Evolutionary conservation across 2,113 vertebrate species (phyloP).

Genomic region (Himantopus leucocephalus): DNA sequence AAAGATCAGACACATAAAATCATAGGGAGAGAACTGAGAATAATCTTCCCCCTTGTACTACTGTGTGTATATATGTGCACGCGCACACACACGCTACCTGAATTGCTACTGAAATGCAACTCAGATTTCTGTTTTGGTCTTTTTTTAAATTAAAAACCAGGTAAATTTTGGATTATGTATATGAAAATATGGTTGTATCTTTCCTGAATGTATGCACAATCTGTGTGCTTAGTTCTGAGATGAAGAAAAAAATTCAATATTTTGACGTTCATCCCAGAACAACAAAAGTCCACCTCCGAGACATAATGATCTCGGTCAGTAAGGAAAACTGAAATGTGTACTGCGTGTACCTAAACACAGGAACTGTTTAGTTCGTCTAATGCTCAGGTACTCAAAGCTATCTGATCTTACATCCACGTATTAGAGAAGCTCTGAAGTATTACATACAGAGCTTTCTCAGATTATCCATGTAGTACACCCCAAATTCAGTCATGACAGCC

Average conservation of each 20-base stretch:
- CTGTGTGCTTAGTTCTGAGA: neutral
- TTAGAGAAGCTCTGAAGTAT: neutral
- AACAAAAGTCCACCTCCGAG: neutral
- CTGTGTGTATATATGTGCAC: too few species aligned
- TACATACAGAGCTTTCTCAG: neutral
- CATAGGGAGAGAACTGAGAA: neutral
- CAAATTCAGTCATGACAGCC: neutral
- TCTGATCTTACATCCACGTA: neutral
- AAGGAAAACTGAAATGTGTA: neutral
- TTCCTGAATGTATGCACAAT: neutral
- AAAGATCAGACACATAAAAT: neutral
- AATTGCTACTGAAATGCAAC: neutral
- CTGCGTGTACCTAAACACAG: neutral
- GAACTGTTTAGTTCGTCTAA: neutral
- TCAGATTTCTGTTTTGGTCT: neutral
- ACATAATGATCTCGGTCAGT: neutral
- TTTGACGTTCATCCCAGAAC: neutral
- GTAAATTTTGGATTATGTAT: neutral
- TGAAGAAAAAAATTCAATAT: neutral
- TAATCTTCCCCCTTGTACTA: neutral
- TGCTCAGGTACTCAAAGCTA: neutral
- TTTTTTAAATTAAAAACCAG: neutral
- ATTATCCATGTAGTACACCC: neutral
- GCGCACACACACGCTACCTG: accelerated
- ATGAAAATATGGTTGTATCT: neutral